These are phyloP conservation scores for Gymnocypris eckloni DNA, from an alignment of 2,797 vertebrate species.

Conservation along the genomic window DNA sequence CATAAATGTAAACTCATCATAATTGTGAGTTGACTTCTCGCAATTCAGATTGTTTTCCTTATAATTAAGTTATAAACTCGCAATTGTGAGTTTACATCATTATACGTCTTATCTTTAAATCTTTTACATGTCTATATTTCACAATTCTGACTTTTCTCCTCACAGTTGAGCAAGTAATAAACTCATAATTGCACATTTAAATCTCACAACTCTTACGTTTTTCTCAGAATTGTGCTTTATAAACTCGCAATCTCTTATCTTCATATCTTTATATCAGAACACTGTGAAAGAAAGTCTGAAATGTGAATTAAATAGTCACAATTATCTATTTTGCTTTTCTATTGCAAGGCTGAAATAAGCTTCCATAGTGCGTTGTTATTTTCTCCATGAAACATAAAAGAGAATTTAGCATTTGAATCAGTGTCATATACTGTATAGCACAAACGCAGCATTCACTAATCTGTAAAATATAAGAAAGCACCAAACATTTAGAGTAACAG, in stretches of 20 bases:
- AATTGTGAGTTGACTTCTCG: background rate
- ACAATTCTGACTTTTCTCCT: too few relatives aligned
- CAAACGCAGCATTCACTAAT: slow-evolving; percentile 3
- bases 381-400: background rate
- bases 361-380: background rate
- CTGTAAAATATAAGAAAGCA: background rate
- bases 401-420: background rate
- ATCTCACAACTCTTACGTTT: too few relatives aligned
- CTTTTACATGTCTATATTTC: background rate
- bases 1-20: too few relatives aligned
- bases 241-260: background rate
- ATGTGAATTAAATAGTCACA: background rate
- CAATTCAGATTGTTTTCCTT: background rate
- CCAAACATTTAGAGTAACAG: slow-evolving; percentile 57
- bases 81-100: background rate
- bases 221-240: too few relatives aligned
- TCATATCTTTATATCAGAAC: background rate
- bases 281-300: background rate
- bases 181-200: too few relatives aligned
- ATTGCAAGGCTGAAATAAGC: background rate
- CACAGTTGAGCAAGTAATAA: too few relatives aligned
- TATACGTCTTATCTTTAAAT: background rate
- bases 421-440: background rate
- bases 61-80: background rate
- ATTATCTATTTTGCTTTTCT: background rate